A percentile compares a stretch with the other conserved stretches of the same genome.
Evolutionary conservation across 1,140 invertebrate species (phyloP).

Genomic region (Dreissena polymorpha): DNA sequence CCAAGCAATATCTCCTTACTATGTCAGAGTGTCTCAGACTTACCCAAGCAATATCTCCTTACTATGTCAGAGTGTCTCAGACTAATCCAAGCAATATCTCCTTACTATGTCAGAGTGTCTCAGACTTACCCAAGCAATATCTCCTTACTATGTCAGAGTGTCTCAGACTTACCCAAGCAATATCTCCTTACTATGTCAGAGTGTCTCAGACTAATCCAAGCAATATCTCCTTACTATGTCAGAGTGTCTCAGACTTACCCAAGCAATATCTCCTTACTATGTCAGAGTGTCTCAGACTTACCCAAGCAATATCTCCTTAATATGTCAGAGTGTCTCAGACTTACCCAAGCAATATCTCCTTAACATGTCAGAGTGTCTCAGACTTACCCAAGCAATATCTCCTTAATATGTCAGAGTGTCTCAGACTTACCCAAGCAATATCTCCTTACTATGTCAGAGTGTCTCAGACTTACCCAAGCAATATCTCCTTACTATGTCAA

Average conservation of each 20-base stretch:
- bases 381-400: slow-evolving; percentile 74
- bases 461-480: slow-evolving; percentile 75
- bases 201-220: slow-evolving; percentile 75
- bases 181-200: slow-evolving; percentile 67
- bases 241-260: slow-evolving; percentile 74
- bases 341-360: slow-evolving; percentile 75
- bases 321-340: slow-evolving; percentile 73
- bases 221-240: slow-evolving; percentile 72
- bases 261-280: slow-evolving; percentile 71
- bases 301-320: slow-evolving; percentile 74
- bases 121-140: slow-evolving; percentile 75
- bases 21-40: slow-evolving; percentile 72
- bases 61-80: slow-evolving; percentile 72
- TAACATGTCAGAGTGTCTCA: slow-evolving; percentile 73
- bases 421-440: slow-evolving; percentile 75
- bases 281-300: slow-evolving; percentile 74
- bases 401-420: slow-evolving; percentile 75
- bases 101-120: slow-evolving; percentile 74
- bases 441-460: slow-evolving; percentile 72
- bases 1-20: slow-evolving; percentile 74
- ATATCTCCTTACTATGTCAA: slow-evolving; percentile 67
- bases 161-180: slow-evolving; percentile 76
- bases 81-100: slow-evolving; percentile 75
- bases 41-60: slow-evolving; percentile 75
- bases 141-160: slow-evolving; percentile 72